These are phyloP conservation scores for Phoxinus phoxinus DNA, from an alignment of 2,113 vertebrate genomes.

Conservation along the genomic window DNA sequence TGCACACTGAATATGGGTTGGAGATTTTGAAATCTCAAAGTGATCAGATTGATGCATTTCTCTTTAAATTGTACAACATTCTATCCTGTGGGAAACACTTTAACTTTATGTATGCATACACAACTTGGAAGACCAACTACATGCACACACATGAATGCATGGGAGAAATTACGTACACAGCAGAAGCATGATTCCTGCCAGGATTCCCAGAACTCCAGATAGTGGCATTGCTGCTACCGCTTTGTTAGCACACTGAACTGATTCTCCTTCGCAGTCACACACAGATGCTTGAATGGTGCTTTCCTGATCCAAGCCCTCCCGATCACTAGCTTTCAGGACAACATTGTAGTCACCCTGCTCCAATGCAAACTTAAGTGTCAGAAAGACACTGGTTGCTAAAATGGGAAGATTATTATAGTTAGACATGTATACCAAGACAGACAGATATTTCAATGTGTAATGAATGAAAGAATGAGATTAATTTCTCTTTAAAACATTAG, in stretches of 20 bases:
- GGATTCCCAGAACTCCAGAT: conserved; percentile 84
- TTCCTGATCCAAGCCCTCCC: conserved; percentile 67
- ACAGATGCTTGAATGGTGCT: conserved; percentile 74
- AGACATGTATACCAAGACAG: no score
- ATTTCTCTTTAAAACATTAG: neutral
- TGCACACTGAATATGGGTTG: no score
- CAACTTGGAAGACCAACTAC: neutral
- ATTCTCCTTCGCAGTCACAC: conserved; percentile 80
- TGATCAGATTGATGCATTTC: no score
- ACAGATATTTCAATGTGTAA: no score
- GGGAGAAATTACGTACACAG: conserved; percentile 78
- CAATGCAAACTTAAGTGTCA: conserved; percentile 71
- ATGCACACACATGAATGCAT: no score
- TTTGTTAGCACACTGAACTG: conserved; percentile 61
- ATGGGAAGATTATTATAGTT: neutral
- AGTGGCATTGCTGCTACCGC: conserved; percentile 63
- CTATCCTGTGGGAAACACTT: no score
- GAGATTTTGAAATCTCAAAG: no score
- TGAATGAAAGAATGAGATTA: no score
- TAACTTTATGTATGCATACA: no score
- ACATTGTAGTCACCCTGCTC: conserved; percentile 73
- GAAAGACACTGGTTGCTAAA: conserved; percentile 68
- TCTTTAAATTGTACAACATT: no score
- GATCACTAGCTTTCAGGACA: conserved; percentile 79
- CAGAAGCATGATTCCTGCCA: conserved; percentile 85